Conservation (phyloP, 2,888 invertebrate species). For the Clostera curtula region DNA sequence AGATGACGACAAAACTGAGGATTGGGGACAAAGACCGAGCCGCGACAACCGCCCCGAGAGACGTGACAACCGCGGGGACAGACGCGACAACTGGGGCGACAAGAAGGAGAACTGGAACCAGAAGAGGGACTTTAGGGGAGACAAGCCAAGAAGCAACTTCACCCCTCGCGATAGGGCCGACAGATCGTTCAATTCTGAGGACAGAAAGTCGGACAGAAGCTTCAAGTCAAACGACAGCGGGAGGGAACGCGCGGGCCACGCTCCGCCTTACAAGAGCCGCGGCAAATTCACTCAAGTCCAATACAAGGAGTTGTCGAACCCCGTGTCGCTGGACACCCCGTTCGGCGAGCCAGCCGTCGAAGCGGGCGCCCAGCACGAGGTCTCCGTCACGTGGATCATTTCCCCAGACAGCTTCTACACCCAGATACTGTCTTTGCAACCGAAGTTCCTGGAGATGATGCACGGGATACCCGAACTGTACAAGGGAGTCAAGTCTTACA, state of each 20-base stretch:
- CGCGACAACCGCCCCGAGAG: conserved; percentile 23
- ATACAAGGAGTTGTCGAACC: conserved; percentile 54
- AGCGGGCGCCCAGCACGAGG: conserved; percentile 69
- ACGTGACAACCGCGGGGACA: conserved; percentile 33
- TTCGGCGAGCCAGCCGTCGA: conserved; percentile 65
- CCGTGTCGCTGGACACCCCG: conserved; percentile 59
- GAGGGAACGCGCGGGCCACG: conserved; percentile 31
- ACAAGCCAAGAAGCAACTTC: conserved; percentile 46
- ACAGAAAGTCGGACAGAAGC: conserved; percentile 46
- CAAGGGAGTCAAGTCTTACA: conserved; percentile 61
- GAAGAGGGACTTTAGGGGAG: conserved; percentile 28
- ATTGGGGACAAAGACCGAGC: conserved; percentile 31
- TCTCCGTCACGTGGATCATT: conserved; percentile 83
- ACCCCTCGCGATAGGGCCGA: conserved; percentile 53
- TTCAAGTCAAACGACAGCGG: conserved; percentile 41
- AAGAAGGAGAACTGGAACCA: conserved; percentile 25
- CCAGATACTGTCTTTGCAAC: conserved; percentile 65
- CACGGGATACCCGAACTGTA: conserved; percentile 81
- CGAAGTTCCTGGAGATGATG: conserved; percentile 80
- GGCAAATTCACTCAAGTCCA: conserved; percentile 49
- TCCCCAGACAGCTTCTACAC: conserved; percentile 83
- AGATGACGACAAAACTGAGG: conserved; percentile 37
- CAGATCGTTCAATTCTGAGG: conserved; percentile 43
- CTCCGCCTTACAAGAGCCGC: conserved; percentile 44
- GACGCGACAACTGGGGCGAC: conserved; percentile 29